Evolutionary conservation across 2,113 vertebrate species (phyloP).

Genomic region (Pterocles burchelli): DNA sequence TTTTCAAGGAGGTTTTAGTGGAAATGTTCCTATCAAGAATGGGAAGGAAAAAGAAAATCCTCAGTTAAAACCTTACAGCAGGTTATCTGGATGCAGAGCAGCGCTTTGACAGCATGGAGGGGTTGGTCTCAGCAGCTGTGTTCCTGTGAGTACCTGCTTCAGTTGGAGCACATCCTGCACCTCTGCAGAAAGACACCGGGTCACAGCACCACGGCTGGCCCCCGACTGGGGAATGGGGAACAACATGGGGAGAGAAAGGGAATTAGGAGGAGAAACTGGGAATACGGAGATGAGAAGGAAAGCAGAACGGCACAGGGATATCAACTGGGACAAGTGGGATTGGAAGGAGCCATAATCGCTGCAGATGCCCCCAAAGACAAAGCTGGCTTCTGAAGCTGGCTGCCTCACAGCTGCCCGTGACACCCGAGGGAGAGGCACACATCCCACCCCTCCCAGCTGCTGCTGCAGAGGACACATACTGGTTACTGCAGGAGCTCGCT

Average conservation of each 20-base stretch:
- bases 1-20: neutral
- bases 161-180: rapidly evolving
- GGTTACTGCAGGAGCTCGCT: rapidly evolving
- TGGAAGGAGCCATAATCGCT: neutral
- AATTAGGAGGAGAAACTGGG: neutral
- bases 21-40: neutral
- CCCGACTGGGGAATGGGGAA: rapidly evolving
- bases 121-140: neutral
- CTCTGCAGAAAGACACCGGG: neutral
- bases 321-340: rapidly evolving
- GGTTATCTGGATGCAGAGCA: neutral
- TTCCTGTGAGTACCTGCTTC: neutral
- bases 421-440: rapidly evolving
- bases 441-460: rapidly evolving
- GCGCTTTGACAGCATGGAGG: neutral
- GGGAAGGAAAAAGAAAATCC: constrained; percentile 18
- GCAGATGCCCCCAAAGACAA: neutral
- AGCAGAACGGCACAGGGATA: neutral
- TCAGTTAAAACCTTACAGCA: neutral
- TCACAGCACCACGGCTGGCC: neutral
- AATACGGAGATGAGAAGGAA: neutral
- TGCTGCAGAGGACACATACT: neutral
- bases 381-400: neutral
- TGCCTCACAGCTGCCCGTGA: rapidly evolving
- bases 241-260: neutral